Percentiles rank a stretch among this genome's conserved stretches.
Conservation (phyloP, 2,888 invertebrate species). For the Chymomyza amoena region DNA sequence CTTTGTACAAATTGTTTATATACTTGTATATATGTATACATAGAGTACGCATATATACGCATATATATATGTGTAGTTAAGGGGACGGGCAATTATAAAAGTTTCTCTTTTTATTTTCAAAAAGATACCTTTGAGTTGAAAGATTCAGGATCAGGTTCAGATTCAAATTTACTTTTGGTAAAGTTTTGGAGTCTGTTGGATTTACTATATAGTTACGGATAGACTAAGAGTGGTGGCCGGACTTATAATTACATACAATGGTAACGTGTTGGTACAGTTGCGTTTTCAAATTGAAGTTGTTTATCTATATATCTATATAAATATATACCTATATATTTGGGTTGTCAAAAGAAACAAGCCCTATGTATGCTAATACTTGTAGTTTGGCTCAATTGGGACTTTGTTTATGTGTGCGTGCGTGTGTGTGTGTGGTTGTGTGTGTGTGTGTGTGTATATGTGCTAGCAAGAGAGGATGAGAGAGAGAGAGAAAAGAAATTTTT, state of each 20-base stretch:
- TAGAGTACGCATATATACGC: slow-evolving; percentile 22
- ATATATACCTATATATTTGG: no score
- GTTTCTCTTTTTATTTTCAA: background rate
- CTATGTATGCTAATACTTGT: background rate
- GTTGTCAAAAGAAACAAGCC: background rate
- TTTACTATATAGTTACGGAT: background rate
- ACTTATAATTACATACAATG: background rate
- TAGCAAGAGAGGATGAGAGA: background rate
- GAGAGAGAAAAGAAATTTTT: background rate
- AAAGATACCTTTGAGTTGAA: no score
- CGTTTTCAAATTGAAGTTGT: background rate
- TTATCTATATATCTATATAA: background rate
- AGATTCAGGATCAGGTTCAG: no score
- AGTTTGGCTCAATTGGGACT: background rate
- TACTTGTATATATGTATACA: slow-evolving; percentile 1
- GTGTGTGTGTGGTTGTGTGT: background rate
- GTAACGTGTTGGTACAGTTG: background rate
- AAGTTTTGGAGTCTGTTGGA: background rate
- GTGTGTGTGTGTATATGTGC: background rate
- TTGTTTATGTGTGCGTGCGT: slow-evolving; percentile 2
- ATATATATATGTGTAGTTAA: slow-evolving; percentile 11
- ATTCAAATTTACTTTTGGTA: background rate
- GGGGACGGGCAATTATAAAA: slow-evolving; percentile 4
- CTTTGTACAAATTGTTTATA: background rate
- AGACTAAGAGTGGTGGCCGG: background rate